A percentile compares a stretch with the other conserved stretches of the same genome.
Evolutionary conservation across 2,113 vertebrate genomes (phyloP).

Genomic region (Plecotus auritus): DNA sequence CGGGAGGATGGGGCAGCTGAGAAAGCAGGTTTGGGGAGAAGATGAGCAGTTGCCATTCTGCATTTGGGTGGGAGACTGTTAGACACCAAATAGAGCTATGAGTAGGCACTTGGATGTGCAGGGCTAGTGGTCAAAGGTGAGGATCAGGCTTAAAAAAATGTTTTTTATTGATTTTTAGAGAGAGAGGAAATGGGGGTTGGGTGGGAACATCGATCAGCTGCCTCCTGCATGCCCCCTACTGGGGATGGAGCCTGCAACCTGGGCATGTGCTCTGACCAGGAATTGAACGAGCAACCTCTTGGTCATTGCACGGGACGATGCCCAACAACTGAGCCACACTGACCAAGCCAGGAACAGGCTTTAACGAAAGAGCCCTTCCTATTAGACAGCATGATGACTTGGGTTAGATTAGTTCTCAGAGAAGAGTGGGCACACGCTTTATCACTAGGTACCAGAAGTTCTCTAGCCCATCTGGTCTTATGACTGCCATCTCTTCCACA

Average conservation of each 20-base stretch:
- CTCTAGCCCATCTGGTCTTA: background rate
- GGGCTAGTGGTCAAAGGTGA: background rate
- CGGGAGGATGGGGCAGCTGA: background rate
- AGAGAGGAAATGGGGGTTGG: background rate
- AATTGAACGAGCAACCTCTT: background rate
- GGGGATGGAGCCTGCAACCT: background rate
- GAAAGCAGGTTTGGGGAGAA: background rate
- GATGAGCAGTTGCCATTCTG: no score
- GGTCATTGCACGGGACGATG: background rate
- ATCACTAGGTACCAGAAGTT: background rate
- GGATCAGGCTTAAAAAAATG: background rate
- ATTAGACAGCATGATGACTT: background rate
- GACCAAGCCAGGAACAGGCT: background rate
- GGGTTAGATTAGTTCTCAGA: background rate
- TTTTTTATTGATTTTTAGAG: background rate
- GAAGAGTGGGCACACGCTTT: background rate
- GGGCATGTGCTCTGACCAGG: background rate
- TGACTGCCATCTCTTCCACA: background rate
- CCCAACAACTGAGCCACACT: background rate
- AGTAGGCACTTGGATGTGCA: accelerated
- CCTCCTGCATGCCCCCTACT: background rate
- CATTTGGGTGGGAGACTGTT: background rate
- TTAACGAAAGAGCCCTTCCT: background rate
- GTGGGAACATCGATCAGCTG: background rate
- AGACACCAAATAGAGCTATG: background rate